Base-by-base conservation (phyloP, 2,113 vertebrate genomes). In the Pseudopipra pipra region DNA sequence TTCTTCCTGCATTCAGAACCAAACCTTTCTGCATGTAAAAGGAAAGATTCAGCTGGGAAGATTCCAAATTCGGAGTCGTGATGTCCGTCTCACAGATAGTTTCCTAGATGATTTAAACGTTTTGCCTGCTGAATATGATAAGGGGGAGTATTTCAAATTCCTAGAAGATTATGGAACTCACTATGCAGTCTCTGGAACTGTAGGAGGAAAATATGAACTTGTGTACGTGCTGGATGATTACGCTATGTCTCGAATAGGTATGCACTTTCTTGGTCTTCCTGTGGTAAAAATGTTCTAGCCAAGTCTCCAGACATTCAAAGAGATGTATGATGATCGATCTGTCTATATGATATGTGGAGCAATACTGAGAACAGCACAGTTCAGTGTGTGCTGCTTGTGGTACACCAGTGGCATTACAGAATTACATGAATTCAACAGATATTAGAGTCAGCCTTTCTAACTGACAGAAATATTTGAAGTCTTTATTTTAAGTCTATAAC, bases 121-220 rank as follows among this genome's bases (percentile, higher is more conserved):
- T 87, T 96, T 99, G 70, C 99, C 99, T 59, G 6, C 91, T 56
- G n/a, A 94, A 58, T 99, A 99, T 43, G 98, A 98, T 67, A 99
- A 98, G 80, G 98, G 98, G 6, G 97, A 98, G 92, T 99, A 99
- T 96, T 99, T 99, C 94, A 97, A 97, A 85, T 99, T 99, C 97
- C 85, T 99, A 76, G 99, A 99, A 97, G 98, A 98, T 63, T 99
- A 99, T 47, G 99, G 99, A 87, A 99, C 99, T 25, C 99, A 99
- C 95, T 99, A 99, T 92, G 98, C 98, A 0, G 97, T 66, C 66
- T 99, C 98, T 77, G 99, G 99, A 66, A 97, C 85, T 66, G 83
- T 98, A 7, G 99, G 99, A 47, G 99, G 99, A 55, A 95, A 98
- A 96, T 99, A 99, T 11, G 98, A 99, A 80, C 93, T 99, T 74